A percentile compares a stretch with the other conserved stretches of the same genome.
Conservation (phyloP, 30 jellyfish, hydroid and myxozoan genomes). For the Aurelia aurita region DNA sequence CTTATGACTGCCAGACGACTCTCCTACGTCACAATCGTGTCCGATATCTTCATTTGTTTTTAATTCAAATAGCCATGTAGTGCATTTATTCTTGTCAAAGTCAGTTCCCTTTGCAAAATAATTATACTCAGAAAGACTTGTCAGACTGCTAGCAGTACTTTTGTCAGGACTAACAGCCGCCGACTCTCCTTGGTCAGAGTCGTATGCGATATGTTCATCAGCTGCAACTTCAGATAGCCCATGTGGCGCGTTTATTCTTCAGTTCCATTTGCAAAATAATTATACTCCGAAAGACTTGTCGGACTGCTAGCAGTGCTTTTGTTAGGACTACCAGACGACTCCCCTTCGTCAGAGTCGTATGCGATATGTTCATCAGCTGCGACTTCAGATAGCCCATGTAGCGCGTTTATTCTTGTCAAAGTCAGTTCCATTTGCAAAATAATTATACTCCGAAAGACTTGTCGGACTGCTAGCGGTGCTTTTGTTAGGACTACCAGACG, state of each 20-base stretch:
- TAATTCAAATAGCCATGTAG: no score
- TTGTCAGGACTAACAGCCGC: no score
- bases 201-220: no score
- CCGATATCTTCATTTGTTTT: slow-evolving; percentile 59
- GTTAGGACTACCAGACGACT: slow-evolving; percentile 12
- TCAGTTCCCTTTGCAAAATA: no score
- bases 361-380: slow-evolving; percentile 39
- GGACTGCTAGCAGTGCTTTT: neutral
- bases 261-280: slow-evolving; percentile 6
- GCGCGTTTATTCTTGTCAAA: slow-evolving; percentile 71
- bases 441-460: slow-evolving; percentile 2
- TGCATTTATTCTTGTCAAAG: no score
- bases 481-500: slow-evolving; percentile 22
- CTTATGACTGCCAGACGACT: slow-evolving; percentile 29
- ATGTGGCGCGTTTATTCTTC: slow-evolving; percentile 66
- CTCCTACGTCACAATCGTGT: slow-evolving; percentile 64
- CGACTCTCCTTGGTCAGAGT: no score
- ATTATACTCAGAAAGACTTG: no score
- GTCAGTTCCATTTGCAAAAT: slow-evolving; percentile 12
- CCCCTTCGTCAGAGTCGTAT: slow-evolving; percentile 60
- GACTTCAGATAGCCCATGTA: slow-evolving; percentile 56
- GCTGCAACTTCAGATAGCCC: slow-evolving; percentile 27
- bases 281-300: slow-evolving; percentile 1
- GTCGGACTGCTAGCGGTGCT: slow-evolving; percentile 10
- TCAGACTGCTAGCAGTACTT: no score